Evolutionary conservation across 1,140 invertebrate species (phyloP).

Genomic region (Drosophila bipectinata): DNA sequence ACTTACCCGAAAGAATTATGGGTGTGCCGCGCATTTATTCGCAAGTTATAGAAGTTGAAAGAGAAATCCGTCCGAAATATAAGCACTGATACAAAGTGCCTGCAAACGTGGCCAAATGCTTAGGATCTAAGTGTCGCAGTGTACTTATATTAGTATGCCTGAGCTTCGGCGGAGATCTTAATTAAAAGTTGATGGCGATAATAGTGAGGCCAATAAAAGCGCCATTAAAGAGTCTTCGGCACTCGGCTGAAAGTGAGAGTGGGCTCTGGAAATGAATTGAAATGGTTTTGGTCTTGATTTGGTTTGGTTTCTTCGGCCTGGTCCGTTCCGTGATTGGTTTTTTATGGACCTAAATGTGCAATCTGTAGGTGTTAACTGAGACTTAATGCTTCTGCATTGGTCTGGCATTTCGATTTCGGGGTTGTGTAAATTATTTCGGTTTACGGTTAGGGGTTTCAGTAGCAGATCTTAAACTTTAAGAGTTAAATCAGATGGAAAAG

Average conservation of each 20-base stretch:
- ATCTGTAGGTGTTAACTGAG: conserved; percentile 50
- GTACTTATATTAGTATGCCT: conserved; percentile 4
- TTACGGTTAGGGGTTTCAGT: conserved; percentile 9
- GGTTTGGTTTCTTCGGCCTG: conserved; percentile 15
- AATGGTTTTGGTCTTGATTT: conserved; percentile 29
- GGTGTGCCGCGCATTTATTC: conserved; percentile 48
- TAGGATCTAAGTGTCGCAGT: conserved; percentile 2
- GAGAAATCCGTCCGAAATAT: conserved; percentile 13
- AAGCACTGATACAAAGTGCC: conserved; percentile 50
- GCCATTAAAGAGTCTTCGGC: conserved; percentile 37
- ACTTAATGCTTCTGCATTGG: conserved; percentile 18
- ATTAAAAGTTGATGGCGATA: conserved; percentile 75
- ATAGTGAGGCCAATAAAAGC: conserved; percentile 62
- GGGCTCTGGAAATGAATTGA: conserved; percentile 10
- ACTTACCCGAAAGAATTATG: conserved; percentile 79
- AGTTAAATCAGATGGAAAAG: neutral
- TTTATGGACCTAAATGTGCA: conserved; percentile 48
- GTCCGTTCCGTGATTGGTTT: conserved; percentile 28
- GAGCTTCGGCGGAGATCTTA: conserved; percentile 62
- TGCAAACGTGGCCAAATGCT: conserved; percentile 67
- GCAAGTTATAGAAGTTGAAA: conserved; percentile 21
- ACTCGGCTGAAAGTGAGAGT: conserved; percentile 54
- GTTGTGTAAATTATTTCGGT: conserved; percentile 2
- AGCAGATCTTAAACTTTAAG: neutral
- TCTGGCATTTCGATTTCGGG: conserved; percentile 17